Percentiles rank a stretch among this genome's conserved stretches.
phyloP scores from a whole-genome alignment of 2,113 vertebrate species.

The Poeciliopsis turrubarensis region DNA sequence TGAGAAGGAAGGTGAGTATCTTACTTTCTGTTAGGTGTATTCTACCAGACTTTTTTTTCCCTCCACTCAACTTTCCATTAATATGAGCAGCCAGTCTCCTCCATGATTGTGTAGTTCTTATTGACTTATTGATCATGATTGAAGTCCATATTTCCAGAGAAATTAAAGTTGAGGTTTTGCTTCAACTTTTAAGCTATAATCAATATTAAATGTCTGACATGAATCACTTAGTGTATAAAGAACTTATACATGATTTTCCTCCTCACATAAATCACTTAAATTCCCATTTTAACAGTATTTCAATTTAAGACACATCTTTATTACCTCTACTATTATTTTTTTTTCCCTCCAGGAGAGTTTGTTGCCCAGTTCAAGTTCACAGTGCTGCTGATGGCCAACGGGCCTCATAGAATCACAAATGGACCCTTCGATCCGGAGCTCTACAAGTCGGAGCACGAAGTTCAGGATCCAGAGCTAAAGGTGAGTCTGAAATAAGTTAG shows the following conservation, averaged over 20 bases:
- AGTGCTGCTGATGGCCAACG: conserved; percentile 96
- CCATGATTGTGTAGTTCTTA: not conserved
- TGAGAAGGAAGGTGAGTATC: conserved; percentile 92
- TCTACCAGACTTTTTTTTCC: not conserved
- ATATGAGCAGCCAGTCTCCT: not conserved
- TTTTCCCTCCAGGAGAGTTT: conserved; percentile 82
- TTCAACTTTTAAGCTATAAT: not conserved
- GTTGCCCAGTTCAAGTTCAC: conserved; percentile 99
- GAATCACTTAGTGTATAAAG: no score
- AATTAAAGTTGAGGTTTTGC: not conserved
- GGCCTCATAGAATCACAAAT: conserved; percentile 93
- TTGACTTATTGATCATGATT: not conserved
- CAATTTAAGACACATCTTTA: not conserved
- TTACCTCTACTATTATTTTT: not conserved
- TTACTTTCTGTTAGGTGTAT: not conserved
- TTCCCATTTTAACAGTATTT: not conserved
- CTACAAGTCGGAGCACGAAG: conserved; percentile 93
- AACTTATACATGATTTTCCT: not conserved
- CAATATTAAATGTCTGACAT: not conserved
- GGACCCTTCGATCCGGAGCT: conserved; percentile 89
- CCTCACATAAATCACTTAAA: not conserved
- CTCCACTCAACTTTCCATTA: not conserved
- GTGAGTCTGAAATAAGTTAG: conserved; percentile 60
- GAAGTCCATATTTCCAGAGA: not conserved
- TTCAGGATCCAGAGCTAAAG: conserved; percentile 93